phyloP scores from a whole-genome alignment of 2,888 invertebrate species.

The Leptogaster cylindrica region DNA sequence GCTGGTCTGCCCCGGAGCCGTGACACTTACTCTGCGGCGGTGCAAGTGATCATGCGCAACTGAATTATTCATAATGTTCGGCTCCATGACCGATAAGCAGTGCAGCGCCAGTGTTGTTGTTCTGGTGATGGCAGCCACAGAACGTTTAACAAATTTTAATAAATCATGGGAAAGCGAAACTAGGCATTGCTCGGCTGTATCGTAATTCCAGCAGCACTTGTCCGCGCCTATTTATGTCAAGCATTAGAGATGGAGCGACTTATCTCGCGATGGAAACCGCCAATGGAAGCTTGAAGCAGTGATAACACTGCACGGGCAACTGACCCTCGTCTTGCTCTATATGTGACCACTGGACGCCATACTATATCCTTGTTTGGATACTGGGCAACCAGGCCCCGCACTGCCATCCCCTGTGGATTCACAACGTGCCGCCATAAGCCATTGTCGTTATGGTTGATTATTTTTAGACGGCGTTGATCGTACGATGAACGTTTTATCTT shows the following conservation, averaged over 20 bases:
- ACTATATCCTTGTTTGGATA: not conserved
- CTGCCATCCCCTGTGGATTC: not conserved
- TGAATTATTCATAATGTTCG: conserved; percentile 26
- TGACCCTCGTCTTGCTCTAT: conserved; percentile 12
- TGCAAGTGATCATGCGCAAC: conserved; percentile 1
- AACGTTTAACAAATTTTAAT: conserved; percentile 31
- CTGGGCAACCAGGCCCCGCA: not conserved
- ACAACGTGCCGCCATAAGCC: not conserved
- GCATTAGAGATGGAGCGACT: conserved; percentile 28
- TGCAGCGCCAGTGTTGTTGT: not conserved
- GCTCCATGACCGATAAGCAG: conserved; percentile 20
- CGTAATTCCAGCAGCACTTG: conserved; percentile 37
- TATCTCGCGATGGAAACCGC: not conserved
- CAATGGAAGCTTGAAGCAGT: not conserved
- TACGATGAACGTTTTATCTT: conserved; percentile 16
- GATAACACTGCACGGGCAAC: conserved; percentile 8
- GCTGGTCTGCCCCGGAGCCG: not conserved
- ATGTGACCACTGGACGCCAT: not conserved
- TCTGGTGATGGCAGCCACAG: conserved; percentile 1
- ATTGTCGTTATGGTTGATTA: conserved; percentile 27
- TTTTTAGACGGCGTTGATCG: conserved; percentile 19
- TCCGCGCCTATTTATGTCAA: conserved; percentile 25
- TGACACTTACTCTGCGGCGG: not conserved
- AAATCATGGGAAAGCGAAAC: conserved; percentile 23
- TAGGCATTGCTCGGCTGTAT: conserved; percentile 19